phyloP scores from a whole-genome alignment of 2,888 invertebrate genomes.

The Pristionchus entomophagus region DNA sequence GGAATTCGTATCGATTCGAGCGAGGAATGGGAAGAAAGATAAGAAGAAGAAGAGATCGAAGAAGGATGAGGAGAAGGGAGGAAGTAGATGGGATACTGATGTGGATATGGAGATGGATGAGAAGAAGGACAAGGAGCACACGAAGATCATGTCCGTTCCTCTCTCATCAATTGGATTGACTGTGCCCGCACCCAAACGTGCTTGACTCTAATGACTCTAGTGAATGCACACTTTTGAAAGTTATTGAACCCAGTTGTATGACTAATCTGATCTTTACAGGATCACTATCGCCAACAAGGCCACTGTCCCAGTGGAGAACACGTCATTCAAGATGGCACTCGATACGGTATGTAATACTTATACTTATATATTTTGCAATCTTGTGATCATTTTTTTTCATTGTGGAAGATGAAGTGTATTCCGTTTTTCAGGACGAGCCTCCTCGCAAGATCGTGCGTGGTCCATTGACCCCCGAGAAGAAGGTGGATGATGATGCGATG shows the following conservation, averaged over 20 bases:
- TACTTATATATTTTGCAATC: no score
- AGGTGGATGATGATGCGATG: not conserved
- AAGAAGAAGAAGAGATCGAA: slow-evolving; percentile 14
- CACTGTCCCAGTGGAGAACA: slow-evolving; percentile 41
- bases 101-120: not conserved
- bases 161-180: not conserved
- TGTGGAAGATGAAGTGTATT: not conserved
- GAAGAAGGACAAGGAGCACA: slow-evolving; percentile 17
- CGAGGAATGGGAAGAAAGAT: not conserved
- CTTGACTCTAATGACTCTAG: slow-evolving; percentile 10
- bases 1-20: not conserved
- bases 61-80: not conserved
- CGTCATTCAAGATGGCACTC: slow-evolving; percentile 34
- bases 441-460: slow-evolving; percentile 27
- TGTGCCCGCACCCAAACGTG: not conserved
- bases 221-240: not conserved
- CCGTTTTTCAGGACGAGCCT: slow-evolving; percentile 28
- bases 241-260: not conserved
- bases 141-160: slow-evolving; percentile 27
- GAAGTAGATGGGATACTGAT: not conserved
- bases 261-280: slow-evolving; percentile 7
- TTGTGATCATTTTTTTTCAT: no score
- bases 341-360: slow-evolving; percentile 2
- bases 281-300: slow-evolving; percentile 36
- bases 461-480: not conserved